Conservation (phyloP, 2,888 invertebrate species). For the Leptinotarsa rubiginosa region DNA sequence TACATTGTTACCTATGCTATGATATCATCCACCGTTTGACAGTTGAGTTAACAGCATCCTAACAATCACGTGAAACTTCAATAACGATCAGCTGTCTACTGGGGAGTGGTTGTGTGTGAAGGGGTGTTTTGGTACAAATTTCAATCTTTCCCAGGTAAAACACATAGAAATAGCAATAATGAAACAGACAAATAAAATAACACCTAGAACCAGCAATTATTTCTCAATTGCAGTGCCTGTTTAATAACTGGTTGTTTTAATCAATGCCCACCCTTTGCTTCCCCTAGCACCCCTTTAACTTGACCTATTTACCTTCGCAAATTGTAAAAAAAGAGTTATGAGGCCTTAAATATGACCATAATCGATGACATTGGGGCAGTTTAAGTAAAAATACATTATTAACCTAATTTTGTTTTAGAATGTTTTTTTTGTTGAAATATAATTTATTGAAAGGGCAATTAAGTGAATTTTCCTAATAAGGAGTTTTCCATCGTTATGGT, state of each 20-base stretch:
- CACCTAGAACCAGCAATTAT: not conserved
- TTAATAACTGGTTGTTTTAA: conserved; percentile 12
- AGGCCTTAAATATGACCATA: not conserved
- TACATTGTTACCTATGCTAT: too few relatives aligned
- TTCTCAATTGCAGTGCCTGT: not conserved
- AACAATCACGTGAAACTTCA: conserved; percentile 64
- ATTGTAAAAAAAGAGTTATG: not conserved
- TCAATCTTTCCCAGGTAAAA: conserved; percentile 50
- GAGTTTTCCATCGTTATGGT: not conserved
- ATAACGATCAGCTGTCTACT: conserved; percentile 66
- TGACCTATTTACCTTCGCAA: conserved; percentile 30
- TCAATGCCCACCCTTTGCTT: conserved; percentile 26
- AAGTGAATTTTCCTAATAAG: not conserved
- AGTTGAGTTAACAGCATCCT: conserved; percentile 37
- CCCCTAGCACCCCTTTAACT: conserved; percentile 26
- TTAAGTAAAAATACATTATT: conserved; percentile 2
- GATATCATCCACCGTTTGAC: not conserved
- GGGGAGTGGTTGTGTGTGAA: conserved; percentile 64
- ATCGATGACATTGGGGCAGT: not conserved
- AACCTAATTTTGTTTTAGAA: conserved; percentile 23
- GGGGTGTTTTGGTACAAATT: conserved; percentile 59
- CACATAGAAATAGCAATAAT: conserved; percentile 29
- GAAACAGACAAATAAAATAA: conserved; percentile 9
- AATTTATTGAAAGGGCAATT: not conserved
- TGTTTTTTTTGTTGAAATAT: conserved; percentile 14